Conservation (phyloP, 2,888 invertebrate genomes). For the Catocala sponsa region DNA sequence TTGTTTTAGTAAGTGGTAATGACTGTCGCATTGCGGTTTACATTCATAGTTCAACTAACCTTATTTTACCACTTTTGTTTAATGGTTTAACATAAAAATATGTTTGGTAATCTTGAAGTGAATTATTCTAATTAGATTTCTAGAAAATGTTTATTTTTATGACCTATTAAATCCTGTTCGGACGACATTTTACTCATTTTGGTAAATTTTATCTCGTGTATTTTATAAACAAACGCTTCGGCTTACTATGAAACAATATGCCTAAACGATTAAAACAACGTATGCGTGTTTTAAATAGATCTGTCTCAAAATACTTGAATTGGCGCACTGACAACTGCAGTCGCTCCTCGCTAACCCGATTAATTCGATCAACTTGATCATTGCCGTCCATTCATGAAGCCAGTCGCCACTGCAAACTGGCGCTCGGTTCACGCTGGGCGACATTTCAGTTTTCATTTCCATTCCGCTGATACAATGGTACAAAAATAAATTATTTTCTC, state of each 20-base stretch:
- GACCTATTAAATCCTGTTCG: too few relatives aligned
- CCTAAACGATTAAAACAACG: background rate
- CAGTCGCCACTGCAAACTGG: constrained; percentile 20
- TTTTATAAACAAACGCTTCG: too few relatives aligned
- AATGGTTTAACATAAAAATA: too few relatives aligned
- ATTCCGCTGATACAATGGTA: constrained; percentile 27
- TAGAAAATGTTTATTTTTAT: too few relatives aligned
- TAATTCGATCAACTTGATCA: constrained; percentile 52
- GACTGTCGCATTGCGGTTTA: constrained; percentile 37
- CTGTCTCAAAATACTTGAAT: constrained; percentile 19
- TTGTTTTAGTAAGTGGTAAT: constrained; percentile 36
- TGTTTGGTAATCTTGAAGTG: too few relatives aligned
- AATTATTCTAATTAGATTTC: too few relatives aligned
- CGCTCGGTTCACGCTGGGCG: constrained; percentile 22
- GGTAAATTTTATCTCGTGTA: too few relatives aligned
- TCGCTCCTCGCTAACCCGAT: constrained; percentile 29
- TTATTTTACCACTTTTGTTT: background rate
- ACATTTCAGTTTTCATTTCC: constrained; percentile 43
- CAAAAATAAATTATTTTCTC: constrained; percentile 30
- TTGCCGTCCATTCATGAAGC: constrained; percentile 34
- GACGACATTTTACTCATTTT: too few relatives aligned
- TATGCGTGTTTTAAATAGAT: background rate
- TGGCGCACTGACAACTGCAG: constrained; percentile 35
- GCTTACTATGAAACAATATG: too few relatives aligned
- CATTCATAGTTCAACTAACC: background rate